Percentiles rank a stretch among this genome's conserved stretches.
These are phyloP conservation scores for Phoxinus phoxinus DNA, from an alignment of 2,113 vertebrate species.

Conservation along the genomic window DNA sequence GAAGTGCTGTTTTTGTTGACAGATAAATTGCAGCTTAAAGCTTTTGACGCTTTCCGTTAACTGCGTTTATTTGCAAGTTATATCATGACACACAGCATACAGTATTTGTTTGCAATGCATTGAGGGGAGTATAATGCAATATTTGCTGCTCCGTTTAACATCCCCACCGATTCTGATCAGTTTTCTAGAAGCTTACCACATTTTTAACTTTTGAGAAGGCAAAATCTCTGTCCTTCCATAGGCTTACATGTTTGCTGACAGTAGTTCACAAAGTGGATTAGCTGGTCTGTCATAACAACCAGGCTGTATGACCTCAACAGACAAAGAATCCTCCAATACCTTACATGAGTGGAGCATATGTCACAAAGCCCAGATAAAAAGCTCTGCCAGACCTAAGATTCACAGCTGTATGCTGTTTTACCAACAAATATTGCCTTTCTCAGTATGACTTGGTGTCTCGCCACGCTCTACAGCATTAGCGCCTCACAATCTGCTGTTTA, in stretches of 20 bases:
- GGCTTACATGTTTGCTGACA: neutral
- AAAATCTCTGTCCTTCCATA: slow-evolving; percentile 1
- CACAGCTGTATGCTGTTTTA: neutral
- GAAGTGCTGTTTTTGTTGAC: slow-evolving; percentile 8
- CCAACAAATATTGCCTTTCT: slow-evolving; percentile 24
- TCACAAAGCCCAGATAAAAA: neutral
- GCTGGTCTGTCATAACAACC: neutral
- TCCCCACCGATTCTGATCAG: neutral
- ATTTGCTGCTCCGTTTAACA: neutral
- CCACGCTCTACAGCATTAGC: neutral
- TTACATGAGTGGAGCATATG: slow-evolving; percentile 7
- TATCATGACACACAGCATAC: neutral
- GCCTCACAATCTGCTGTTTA: slow-evolving; percentile 23
- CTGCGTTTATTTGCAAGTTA: slow-evolving; percentile 1
- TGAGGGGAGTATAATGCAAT: slow-evolving; percentile 20
- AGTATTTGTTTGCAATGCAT: slow-evolving; percentile 19
- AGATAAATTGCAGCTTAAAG: slow-evolving; percentile 5
- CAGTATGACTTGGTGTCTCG: neutral
- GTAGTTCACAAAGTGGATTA: slow-evolving; percentile 3
- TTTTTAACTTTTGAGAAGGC: neutral
- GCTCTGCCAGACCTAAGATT: neutral
- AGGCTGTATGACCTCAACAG: neutral
- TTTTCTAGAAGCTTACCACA: neutral
- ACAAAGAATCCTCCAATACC: slow-evolving; percentile 11
- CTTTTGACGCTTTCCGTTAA: slow-evolving; percentile 11